Conservation (phyloP, 2,113 vertebrate species). For the Oreamnos americanus region DNA sequence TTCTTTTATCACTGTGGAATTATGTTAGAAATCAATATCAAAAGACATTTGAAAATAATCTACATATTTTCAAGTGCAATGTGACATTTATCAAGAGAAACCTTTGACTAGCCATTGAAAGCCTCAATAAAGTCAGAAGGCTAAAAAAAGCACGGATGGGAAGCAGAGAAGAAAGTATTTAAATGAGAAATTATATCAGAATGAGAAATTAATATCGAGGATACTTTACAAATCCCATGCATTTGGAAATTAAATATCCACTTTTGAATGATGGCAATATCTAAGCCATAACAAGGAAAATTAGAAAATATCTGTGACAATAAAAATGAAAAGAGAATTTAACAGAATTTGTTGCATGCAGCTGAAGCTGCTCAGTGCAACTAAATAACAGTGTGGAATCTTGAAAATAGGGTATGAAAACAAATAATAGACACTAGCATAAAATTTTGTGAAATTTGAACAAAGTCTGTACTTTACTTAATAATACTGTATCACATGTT, state of each 20-base stretch:
- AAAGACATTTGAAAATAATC: background rate
- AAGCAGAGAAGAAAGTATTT: background rate
- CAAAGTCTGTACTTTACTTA: background rate
- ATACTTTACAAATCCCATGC: background rate
- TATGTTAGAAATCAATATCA: background rate
- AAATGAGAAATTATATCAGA: background rate
- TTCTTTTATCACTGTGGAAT: background rate
- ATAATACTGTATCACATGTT: background rate
- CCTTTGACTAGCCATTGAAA: background rate
- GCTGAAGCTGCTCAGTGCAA: background rate
- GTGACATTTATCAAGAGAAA: background rate
- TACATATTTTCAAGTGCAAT: background rate
- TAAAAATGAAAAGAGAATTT: background rate
- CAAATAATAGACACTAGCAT: background rate
- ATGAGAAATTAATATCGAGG: background rate
- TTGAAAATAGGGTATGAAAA: background rate
- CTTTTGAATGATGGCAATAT: background rate
- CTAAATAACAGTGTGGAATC: background rate
- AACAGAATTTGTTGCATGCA: background rate
- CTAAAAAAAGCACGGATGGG: background rate
- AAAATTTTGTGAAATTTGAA: background rate
- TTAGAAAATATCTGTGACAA: background rate
- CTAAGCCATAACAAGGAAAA: background rate
- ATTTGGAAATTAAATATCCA: background rate
- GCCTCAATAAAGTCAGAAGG: background rate